These are phyloP conservation scores for Acropora yongei DNA, from an alignment of 64 coral and sea anemone genomes.

Conservation along the genomic window DNA sequence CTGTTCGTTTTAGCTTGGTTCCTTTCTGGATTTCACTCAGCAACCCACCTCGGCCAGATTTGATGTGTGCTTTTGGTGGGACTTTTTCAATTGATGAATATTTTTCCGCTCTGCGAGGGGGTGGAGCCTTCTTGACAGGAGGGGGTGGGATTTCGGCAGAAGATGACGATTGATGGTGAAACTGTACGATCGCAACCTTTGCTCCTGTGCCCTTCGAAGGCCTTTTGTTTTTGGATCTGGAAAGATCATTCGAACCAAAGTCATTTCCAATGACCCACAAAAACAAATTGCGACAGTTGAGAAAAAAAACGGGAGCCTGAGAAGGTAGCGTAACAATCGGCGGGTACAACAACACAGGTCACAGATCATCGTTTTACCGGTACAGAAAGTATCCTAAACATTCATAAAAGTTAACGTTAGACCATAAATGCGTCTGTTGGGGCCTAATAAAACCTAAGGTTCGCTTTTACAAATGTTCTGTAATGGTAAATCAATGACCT, in stretches of 20 bases:
- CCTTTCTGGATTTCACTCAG: constrained; percentile 57
- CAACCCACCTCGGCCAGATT: constrained; percentile 5
- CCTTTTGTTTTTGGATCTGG: constrained; percentile 16
- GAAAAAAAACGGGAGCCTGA: too few species aligned
- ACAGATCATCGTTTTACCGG: too few species aligned
- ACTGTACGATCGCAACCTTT: constrained; percentile 3
- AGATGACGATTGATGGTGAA: neutral
- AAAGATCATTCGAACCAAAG: neutral
- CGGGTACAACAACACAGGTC: too few species aligned
- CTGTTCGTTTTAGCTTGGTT: constrained; percentile 31
- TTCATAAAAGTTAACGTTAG: too few species aligned
- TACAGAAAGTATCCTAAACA: neutral
- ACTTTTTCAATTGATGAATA: neutral
- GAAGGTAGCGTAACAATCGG: too few species aligned
- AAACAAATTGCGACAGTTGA: too few species aligned
- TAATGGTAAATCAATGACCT: too few species aligned
- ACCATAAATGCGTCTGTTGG: too few species aligned
- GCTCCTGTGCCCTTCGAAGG: neutral
- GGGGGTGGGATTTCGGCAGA: constrained; percentile 54
- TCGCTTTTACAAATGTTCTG: too few species aligned
- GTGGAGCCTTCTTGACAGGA: neutral
- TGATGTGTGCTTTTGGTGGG: neutral
- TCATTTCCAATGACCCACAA: neutral
- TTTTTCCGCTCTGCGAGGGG: constrained; percentile 5
- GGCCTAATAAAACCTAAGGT: too few species aligned